phyloP scores from a whole-genome alignment of 1,140 invertebrate genomes.

The Melanaphis sacchari region DNA sequence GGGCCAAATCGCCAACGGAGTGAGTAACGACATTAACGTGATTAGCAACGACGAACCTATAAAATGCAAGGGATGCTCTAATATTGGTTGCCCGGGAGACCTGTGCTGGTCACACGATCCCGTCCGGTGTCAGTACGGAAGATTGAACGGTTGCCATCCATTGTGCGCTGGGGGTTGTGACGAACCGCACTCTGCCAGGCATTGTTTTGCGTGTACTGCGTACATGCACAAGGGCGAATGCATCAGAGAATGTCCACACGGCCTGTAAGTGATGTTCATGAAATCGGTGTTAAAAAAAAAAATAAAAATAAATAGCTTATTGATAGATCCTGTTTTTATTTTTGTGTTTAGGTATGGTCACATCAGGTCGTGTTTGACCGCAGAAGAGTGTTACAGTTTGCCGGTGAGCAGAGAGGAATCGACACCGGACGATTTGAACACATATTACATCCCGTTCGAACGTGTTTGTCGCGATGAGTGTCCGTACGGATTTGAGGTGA shows the following conservation, averaged over 20 bases:
- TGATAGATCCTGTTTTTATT: not conserved
- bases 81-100: constrained; percentile 19
- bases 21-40: constrained; percentile 50
- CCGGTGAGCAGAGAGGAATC: constrained; percentile 64
- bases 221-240: constrained; percentile 58
- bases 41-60: constrained; percentile 3
- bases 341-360: constrained; percentile 56
- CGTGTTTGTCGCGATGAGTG: constrained; percentile 77
- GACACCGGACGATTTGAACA: constrained; percentile 59
- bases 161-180: constrained; percentile 61
- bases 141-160: constrained; percentile 59
- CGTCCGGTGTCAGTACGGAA: constrained; percentile 59
- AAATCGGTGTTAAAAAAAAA: not conserved
- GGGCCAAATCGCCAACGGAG: constrained; percentile 63
- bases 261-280: constrained; percentile 58
- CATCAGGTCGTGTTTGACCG: constrained; percentile 74
- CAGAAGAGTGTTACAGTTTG: constrained; percentile 72
- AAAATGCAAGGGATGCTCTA: constrained; percentile 50
- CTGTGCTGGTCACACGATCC: constrained; percentile 59
- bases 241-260: constrained; percentile 59
- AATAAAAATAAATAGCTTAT: not conserved
- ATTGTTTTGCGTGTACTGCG: constrained; percentile 59
- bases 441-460: constrained; percentile 66
- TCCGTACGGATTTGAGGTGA: constrained; percentile 70
- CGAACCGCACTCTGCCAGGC: constrained; percentile 56